Conservation (phyloP, 2,113 vertebrate genomes). For the Bos javanicus region DNA sequence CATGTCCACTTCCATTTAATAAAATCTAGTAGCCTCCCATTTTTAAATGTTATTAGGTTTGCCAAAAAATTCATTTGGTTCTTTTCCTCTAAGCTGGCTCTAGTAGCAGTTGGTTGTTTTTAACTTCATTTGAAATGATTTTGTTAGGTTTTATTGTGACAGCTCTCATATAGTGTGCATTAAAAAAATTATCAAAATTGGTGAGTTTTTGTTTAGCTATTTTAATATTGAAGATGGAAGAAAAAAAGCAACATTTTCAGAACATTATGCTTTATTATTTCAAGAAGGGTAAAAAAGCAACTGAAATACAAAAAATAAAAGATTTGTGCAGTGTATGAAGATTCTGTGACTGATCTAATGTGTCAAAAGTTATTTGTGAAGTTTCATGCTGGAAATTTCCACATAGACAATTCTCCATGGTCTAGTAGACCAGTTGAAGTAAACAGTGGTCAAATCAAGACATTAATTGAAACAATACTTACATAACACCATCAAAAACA, state of each 20-base stretch:
- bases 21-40: neutral
- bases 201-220: neutral
- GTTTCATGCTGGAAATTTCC: neutral
- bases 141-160: neutral
- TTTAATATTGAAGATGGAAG: neutral
- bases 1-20: neutral
- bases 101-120: neutral
- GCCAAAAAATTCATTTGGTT: neutral
- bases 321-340: neutral
- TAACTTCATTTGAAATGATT: neutral
- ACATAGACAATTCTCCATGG: neutral
- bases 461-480: neutral
- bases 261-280: neutral
- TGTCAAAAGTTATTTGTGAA: neutral
- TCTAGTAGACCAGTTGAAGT: neutral
- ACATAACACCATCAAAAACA: neutral
- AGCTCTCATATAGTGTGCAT: neutral
- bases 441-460: neutral
- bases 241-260: neutral
- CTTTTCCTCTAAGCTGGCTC: neutral
- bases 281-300: neutral
- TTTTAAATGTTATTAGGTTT: neutral
- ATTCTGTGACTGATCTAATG: neutral
- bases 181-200: neutral
- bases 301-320: neutral